A percentile compares a stretch with the other conserved stretches of the same genome.
Evolutionary conservation across 2,888 invertebrate species (phyloP).

Genomic region (Carabus problematicus): DNA sequence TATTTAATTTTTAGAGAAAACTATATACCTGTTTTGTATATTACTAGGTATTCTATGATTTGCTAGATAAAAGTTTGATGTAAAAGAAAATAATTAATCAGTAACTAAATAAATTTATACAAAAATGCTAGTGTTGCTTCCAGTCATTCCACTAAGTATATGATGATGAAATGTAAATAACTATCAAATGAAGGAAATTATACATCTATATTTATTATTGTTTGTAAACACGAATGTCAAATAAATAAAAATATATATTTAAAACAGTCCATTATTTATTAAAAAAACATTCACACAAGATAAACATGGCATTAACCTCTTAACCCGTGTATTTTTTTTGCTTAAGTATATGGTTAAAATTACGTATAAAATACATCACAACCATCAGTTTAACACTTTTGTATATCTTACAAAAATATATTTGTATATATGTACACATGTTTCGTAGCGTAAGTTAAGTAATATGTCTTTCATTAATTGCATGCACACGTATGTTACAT

Average conservation of each 20-base stretch:
- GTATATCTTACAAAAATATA: too few species aligned
- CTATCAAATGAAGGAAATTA: neutral
- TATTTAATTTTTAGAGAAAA: too few species aligned
- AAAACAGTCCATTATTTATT: constrained; percentile 6
- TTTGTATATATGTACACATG: too few species aligned
- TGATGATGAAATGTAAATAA: constrained; percentile 28
- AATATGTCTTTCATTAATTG: constrained; percentile 6
- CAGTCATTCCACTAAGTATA: constrained; percentile 32
- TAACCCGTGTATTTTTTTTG: too few species aligned
- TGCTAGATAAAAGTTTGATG: constrained; percentile 15
- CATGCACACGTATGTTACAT: neutral
- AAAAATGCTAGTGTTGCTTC: constrained; percentile 23
- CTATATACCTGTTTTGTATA: too few species aligned
- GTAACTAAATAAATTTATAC: constrained; percentile 13
- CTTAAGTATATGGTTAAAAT: too few species aligned
- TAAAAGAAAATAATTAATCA: constrained; percentile 14
- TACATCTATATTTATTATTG: constrained; percentile 29
- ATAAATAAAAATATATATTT: constrained; percentile 31
- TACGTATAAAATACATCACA: too few species aligned
- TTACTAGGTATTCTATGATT: neutral
- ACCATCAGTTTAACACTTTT: too few species aligned
- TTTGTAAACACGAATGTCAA: constrained; percentile 33
- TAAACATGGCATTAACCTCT: too few species aligned
- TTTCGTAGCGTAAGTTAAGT: too few species aligned
- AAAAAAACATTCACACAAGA: too few species aligned